Conservation (phyloP, 1,140 invertebrate species). For the Drosophila repleta region DNA sequence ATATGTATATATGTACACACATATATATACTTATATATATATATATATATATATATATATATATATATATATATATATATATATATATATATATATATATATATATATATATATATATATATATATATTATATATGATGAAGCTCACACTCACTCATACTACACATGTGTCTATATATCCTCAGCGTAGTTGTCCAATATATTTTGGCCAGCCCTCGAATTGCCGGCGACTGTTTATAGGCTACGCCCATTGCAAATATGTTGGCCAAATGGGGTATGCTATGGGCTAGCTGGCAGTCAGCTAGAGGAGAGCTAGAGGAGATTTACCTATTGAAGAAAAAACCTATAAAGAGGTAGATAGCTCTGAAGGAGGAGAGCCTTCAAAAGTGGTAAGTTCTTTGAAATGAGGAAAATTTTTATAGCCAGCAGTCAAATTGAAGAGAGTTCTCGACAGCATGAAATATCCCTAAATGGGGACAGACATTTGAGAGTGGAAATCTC, state of each 20-base stretch:
- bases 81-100: slow-evolving; percentile 21
- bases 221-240: slow-evolving; percentile 21
- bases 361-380: too few species aligned
- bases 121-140: not conserved
- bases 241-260: not conserved
- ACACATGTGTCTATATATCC: slow-evolving; percentile 11
- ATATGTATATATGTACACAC: slow-evolving; percentile 18
- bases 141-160: slow-evolving; percentile 6
- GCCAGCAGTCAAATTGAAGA: too few species aligned
- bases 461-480: too few species aligned
- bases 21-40: not conserved
- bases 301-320: too few species aligned
- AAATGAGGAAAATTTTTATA: too few species aligned
- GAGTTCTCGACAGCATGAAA: too few species aligned
- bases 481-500: too few species aligned
- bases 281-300: too few species aligned
- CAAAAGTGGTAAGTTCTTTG: too few species aligned
- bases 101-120: not conserved
- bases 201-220: slow-evolving; percentile 39
- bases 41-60: slow-evolving; percentile 6
- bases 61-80: not conserved
- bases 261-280: too few species aligned
- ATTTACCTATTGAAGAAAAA: too few species aligned
- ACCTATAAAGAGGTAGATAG: too few species aligned
- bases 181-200: slow-evolving; percentile 29